These are phyloP conservation scores for Sigmodon hispidus DNA, from an alignment of 2,113 vertebrate genomes.

Conservation along the genomic window DNA sequence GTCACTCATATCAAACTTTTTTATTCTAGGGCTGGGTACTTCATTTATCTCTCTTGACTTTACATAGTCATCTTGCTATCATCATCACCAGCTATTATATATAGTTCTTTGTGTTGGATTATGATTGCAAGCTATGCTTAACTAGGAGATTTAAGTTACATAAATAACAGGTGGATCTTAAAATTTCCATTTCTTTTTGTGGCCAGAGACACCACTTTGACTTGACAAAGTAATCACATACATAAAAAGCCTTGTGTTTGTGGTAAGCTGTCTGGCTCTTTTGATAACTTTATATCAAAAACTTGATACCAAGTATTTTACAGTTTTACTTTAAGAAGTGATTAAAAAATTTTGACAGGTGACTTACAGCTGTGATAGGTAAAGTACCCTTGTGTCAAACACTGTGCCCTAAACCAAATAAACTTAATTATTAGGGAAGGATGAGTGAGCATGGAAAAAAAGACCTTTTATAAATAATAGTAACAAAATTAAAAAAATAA, in stretches of 20 bases:
- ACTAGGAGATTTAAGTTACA: neutral
- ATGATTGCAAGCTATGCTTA: neutral
- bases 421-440: conserved; percentile 34
- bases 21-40: neutral
- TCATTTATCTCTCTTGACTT: neutral
- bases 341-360: neutral
- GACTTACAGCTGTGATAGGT: neutral
- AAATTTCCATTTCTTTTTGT: neutral
- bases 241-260: neutral
- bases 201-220: neutral
- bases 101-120: neutral
- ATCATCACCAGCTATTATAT: neutral
- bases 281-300: conserved; percentile 1
- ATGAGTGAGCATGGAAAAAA: no score
- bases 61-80: neutral
- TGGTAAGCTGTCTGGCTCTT: neutral
- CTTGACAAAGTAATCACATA: neutral
- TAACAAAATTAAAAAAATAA: no score
- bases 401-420: conserved; percentile 18
- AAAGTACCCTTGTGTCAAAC: neutral
- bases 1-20: no score
- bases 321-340: neutral
- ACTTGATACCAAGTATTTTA: no score
- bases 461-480: no score
- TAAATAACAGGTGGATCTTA: neutral